Percentiles rank a stretch among this genome's conserved stretches.
Conservation (phyloP, 2,113 vertebrate species). For the Corynorhinus townsendii region DNA sequence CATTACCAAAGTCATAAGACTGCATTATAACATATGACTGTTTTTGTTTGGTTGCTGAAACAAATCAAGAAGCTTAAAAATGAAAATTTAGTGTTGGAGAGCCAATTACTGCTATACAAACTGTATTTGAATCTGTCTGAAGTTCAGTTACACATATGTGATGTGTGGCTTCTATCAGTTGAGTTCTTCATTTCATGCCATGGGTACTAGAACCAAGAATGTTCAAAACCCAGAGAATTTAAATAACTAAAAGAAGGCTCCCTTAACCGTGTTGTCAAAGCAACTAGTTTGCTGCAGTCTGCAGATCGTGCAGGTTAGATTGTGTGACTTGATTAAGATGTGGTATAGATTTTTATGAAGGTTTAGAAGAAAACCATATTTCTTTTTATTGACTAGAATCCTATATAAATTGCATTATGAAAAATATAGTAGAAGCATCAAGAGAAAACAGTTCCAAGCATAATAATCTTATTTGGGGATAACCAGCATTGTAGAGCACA, state of each 20-base stretch:
- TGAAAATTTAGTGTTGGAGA: constrained; percentile 20
- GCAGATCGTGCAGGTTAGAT: background rate
- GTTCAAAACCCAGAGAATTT: background rate
- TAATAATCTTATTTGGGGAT: constrained; percentile 46
- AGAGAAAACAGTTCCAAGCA: constrained; percentile 55
- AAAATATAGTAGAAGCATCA: constrained; percentile 41
- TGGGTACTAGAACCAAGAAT: background rate
- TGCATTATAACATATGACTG: rapidly evolving
- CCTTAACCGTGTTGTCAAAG: constrained; percentile 50
- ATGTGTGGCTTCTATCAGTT: background rate
- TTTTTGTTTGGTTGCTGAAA: background rate
- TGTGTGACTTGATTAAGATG: constrained; percentile 66
- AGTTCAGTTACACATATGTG: constrained; percentile 17
- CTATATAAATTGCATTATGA: constrained; percentile 70
- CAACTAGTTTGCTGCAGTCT: background rate
- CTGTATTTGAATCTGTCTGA: constrained; percentile 36
- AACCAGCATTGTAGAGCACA: background rate
- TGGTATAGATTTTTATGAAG: constrained; percentile 70
- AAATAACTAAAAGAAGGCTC: constrained; percentile 2
- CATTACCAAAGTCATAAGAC: background rate
- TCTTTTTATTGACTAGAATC: constrained; percentile 70
- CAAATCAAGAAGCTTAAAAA: background rate
- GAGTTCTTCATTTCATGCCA: constrained; percentile 31
- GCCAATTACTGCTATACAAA: background rate
- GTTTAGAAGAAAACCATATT: constrained; percentile 67